These are phyloP conservation scores for Calliopsis andreniformis DNA, from an alignment of 1,140 invertebrate genomes.

Conservation along the genomic window DNA sequence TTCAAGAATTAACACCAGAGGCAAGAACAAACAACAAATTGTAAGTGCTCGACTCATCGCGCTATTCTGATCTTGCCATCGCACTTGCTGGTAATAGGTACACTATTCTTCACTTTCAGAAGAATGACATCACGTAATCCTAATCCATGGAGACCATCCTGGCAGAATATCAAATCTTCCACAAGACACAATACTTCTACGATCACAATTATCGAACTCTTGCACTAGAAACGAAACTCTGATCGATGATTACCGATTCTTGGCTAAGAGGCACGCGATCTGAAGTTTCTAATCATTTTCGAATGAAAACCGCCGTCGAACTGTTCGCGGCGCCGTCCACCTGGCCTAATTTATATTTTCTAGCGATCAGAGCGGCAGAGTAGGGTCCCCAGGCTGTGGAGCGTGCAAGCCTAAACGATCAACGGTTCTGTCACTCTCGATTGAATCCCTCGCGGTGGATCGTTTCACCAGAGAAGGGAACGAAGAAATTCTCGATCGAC, in stretches of 20 bases:
- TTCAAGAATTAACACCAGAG: constrained; percentile 9
- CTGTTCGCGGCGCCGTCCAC: constrained; percentile 61
- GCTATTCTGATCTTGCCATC: constrained; percentile 21
- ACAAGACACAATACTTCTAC: not conserved
- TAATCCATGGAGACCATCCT: no score
- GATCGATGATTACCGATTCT: not conserved
- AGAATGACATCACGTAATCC: not conserved
- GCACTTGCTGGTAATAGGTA: not conserved
- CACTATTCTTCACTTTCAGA: not conserved
- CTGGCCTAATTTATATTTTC: constrained; percentile 79
- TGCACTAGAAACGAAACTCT: no score
- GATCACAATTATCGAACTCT: not conserved
- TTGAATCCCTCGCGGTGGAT: constrained; percentile 47
- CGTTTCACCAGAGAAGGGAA: constrained; percentile 48
- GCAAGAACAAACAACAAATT: not conserved
- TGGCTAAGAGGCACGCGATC: constrained; percentile 17
- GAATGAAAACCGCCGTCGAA: constrained; percentile 63
- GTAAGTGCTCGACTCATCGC: constrained; percentile 18
- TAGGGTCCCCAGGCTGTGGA: constrained; percentile 49
- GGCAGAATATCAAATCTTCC: no score
- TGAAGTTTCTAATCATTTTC: constrained; percentile 66
- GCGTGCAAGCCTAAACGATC: constrained; percentile 48
- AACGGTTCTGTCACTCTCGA: constrained; percentile 67
- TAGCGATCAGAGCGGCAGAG: constrained; percentile 44
- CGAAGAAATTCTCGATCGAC: constrained; percentile 19